Evolutionary conservation across 2,113 vertebrate species (phyloP), one percentile per base, ranked within the genome.

Genomic region (Urocynchramus pylzowi): DNA sequence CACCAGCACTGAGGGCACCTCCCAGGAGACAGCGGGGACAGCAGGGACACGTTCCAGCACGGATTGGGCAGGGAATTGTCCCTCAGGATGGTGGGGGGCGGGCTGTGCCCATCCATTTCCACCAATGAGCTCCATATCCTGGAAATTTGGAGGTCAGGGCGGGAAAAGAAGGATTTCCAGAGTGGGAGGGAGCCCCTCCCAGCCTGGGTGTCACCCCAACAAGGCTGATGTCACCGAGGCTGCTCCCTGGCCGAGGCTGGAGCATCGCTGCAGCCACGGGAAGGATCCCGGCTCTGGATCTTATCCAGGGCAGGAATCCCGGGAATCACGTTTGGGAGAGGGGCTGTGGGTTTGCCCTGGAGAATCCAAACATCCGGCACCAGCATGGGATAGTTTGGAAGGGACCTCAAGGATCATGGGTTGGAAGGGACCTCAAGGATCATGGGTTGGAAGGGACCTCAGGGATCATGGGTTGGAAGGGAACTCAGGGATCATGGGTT

Each of bases 251-350:
- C 49, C 3, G 6, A 9, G 21, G 31, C 4, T 10, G 20, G 60
- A 85, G 49, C 54, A 82, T 12, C 16, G 7, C 33, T n/a, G 35
- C 4, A 10, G 11, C 50, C 67, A 39, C 4, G 8, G 71, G 95
- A 63, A 53, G 73, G 52, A 42, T 63, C 26, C 56, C 0, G 0
- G 41, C 13, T 23, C 41, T 0, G 6, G 78, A 30, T 13, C 0
- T 19, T 14, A n/a, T 8, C 64, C 60, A 23, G 35, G 28, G 35
- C 39, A 39, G 68, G 50, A 69, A 35, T 85, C 39, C 47, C 12
- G 28, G 81, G 47, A 71, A 22, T 76, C 30, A 2, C 0, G 0
- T 13, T 20, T 64, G 64, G 63, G 35, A 59, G 59, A 42, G 63
- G 31, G 2, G n/a, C 9, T n/a, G 3, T 4, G 77, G 54, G 15